Evolutionary conservation across 2,113 vertebrate genomes (phyloP), one percentile per base, ranked within the genome.

Genomic region (Heterotilapia buettikoferi): DNA sequence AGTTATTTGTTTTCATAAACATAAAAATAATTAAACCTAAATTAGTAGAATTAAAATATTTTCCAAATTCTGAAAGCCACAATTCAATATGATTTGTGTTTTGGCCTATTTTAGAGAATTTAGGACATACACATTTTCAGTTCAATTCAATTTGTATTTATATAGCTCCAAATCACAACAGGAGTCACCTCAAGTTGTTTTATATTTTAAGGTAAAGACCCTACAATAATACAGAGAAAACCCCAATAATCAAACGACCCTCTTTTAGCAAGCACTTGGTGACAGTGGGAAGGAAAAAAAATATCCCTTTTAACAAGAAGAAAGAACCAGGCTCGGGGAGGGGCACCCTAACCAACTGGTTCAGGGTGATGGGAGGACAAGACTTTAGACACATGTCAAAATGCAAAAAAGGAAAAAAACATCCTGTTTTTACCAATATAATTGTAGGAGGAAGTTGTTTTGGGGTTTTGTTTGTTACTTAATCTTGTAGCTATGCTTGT

Each of bases 381-480:
- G 50, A 9, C 8, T 52, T 52, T n/a, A 52, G 50, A 52, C 8
- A 52, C 18, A 5, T 52, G 18, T 52, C 7, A 19, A 52, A 52
- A 52, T 19, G 7, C 50, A 50, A 50, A 19, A 8, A 50, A 50
- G 47, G 36, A 8, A 5, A 19, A 50, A 50, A 50, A 18, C 7
- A 33, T 50, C 16, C 18, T 13, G 3, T 26, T 18, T 76, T 1
- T 92, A 97, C 96, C 43, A 38, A 85, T 1, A 93, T 85, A 7
- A 84, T 52, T 61, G 0, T 68, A 2, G 94, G 95, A 81, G 94
- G 95, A 52, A 97, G 93, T 13, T 88, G 87, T 84, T 95, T 63
- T 5, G 56, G 56, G 56, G 21, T 12, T 95, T 94, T 63, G n/a
- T 12, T 33, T 10, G 38, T 12, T 95, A 92, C 59, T 92, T 92